Conservation (phyloP, 2,888 invertebrate genomes). For the Rhamnusium bicolor region DNA sequence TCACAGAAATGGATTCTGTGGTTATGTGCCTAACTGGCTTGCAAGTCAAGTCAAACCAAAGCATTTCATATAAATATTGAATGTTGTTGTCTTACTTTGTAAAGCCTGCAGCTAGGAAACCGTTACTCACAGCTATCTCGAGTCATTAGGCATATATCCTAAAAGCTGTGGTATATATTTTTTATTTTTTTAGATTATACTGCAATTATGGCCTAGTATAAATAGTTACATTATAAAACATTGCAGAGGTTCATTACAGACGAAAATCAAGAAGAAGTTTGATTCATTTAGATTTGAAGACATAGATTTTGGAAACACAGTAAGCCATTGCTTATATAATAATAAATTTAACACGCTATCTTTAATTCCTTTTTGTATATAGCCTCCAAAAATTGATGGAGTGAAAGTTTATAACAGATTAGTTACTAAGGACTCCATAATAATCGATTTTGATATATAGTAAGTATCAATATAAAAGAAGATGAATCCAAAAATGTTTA, state of each 20-base stretch:
- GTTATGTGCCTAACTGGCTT: too few species aligned
- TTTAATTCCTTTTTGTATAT: too few species aligned
- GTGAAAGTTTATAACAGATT: conserved; percentile 96
- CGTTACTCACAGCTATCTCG: too few species aligned
- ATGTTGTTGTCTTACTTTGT: too few species aligned
- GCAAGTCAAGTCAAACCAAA: too few species aligned
- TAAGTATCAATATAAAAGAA: conserved; percentile 74
- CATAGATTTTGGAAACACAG: conserved; percentile 61
- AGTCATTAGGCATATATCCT: too few species aligned
- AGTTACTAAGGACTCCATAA: conserved; percentile 91
- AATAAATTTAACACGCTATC: too few species aligned
- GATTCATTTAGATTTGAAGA: conserved; percentile 63
- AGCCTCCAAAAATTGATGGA: conserved; percentile 94
- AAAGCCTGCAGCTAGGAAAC: too few species aligned
- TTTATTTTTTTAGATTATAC: conserved; percentile 57
- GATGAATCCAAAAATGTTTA: neutral
- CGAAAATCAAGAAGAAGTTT: conserved; percentile 62
- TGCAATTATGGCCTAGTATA: conserved; percentile 62
- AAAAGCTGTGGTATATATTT: too few species aligned
- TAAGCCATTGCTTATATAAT: conserved; percentile 48
- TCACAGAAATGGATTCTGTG: too few species aligned
- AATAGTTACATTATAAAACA: conserved; percentile 59
- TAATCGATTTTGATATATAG: conserved; percentile 95
- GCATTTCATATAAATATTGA: too few species aligned
- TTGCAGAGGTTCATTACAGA: conserved; percentile 58